Evolutionary conservation across 1,140 invertebrate genomes (phyloP), one percentile per base, ranked within the genome.

Genomic region (Formica selysi): DNA sequence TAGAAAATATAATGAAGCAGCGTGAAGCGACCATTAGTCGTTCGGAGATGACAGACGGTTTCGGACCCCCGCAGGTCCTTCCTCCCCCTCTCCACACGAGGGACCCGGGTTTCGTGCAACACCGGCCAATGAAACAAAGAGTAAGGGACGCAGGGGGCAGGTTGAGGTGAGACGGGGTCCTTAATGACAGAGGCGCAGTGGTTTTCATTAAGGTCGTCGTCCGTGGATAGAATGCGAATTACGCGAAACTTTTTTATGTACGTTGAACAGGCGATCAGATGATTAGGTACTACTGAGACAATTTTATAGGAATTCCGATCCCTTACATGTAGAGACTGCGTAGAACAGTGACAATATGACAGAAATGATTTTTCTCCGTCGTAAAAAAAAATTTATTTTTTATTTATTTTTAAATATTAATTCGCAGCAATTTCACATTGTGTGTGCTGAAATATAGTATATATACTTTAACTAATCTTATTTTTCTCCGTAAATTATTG

Each of bases 1-100:
- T 95, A 95, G 92, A 95, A 95, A 95, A 94, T 95, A 95, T 95
- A 95, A 95, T 94, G 94, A 95, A 95, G 94, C 94, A 94, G 94
- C 94, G 93, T 93, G 94, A 95, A 93, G 91, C 94, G 92, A 94
- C 94, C 94, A 95, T 95, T 95, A 95, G 95, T 95, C 93, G 93
- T 94, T 94, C 93, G 90, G 93, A 94, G 95, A 95, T 95, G 95
- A 95, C 95, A 95, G 94, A 95, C 94, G 94, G 89, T 95, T 94
- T 94, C 92, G 94, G 93, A 95, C 94, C 95, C 95, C 95, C 93
- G 94, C 93, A 92, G 95, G 92, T 94, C 92, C 92, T 91, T 92
- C 90, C 88, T 81, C 87, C 54, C 68, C 84, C 70, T 59, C 65
- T 11, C 38, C 54, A 70, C 73, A n/a, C 62, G 68, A 67, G 51